Evolutionary conservation across 2,113 vertebrate species (phyloP).

Genomic region (Leptodactylus fuscus): DNA sequence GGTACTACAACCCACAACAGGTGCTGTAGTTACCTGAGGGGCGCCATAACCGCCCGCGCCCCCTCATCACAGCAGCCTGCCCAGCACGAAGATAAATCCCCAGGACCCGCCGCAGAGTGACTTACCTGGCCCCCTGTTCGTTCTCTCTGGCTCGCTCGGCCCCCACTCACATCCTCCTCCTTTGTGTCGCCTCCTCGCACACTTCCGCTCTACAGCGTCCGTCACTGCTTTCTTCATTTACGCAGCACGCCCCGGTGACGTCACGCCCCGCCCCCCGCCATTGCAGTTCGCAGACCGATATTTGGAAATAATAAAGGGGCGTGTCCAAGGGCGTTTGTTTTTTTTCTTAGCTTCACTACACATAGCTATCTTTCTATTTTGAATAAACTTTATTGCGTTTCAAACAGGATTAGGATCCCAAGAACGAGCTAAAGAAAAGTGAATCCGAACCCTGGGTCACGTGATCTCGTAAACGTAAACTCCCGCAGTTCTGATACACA

Average conservation of each 20-base stretch:
- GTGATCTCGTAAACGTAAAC: too few species aligned
- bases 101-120: too few species aligned
- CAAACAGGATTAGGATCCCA: background rate
- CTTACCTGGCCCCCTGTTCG: slow-evolving; percentile 44
- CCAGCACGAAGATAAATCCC: too few species aligned
- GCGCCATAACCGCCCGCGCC: too few species aligned
- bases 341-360: background rate
- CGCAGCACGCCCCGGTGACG: slow-evolving; percentile 35
- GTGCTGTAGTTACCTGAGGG: background rate
- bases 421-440: too few species aligned
- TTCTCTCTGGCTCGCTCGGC: slow-evolving; percentile 49
- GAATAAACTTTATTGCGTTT: background rate
- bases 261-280: background rate
- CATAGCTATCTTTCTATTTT: background rate
- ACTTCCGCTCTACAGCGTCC: slow-evolving; percentile 37
- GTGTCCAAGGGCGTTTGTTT: background rate
- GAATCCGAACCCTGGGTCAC: too few species aligned
- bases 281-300: background rate
- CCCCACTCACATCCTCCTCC: slow-evolving; percentile 52
- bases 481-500: too few species aligned
- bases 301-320: background rate
- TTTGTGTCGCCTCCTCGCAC: slow-evolving; percentile 34
- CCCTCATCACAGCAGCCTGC: too few species aligned
- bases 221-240: slow-evolving; percentile 21
- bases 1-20: background rate